These are phyloP conservation scores for Galagoides demidoff DNA, from an alignment of 2,797 vertebrate genomes.

Conservation along the genomic window DNA sequence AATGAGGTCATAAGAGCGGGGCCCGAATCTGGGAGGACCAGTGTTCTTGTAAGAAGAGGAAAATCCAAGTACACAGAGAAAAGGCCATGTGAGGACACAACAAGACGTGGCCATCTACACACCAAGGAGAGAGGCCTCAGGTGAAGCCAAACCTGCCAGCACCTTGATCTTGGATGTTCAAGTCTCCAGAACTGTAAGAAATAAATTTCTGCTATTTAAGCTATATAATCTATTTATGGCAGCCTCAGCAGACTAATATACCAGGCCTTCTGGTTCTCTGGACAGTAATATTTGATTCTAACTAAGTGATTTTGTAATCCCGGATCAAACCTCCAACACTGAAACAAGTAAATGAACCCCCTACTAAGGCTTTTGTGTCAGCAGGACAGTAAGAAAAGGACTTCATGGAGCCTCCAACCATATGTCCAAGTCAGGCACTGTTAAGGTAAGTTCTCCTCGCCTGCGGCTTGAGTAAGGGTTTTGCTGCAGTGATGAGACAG, in stretches of 20 bases:
- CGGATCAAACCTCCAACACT: not conserved
- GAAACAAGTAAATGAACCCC: not conserved
- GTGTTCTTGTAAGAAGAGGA: not conserved
- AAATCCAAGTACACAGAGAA: not conserved
- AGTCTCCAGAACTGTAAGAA: not conserved
- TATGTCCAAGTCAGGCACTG: not conserved
- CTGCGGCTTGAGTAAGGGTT: not conserved
- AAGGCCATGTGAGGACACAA: not conserved
- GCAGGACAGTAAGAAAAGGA: not conserved
- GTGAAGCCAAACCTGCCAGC: not conserved
- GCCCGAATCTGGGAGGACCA: not conserved
- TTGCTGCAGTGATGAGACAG: not conserved
- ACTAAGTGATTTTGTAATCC: constrained; percentile 2
- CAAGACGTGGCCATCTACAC: not conserved
- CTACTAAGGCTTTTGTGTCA: not conserved
- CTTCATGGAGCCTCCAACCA: not conserved
- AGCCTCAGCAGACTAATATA: not conserved
- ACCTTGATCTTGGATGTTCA: not conserved
- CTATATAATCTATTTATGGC: not conserved
- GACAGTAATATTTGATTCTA: not conserved
- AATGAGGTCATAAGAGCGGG: not conserved
- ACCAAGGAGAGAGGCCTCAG: not conserved
- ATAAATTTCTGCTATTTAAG: not conserved
- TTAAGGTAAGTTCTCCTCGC: not conserved
- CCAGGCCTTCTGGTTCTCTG: not conserved